Evolutionary conservation across 2,113 vertebrate genomes (phyloP), one percentile per base, ranked within the genome.

Genomic region (Gymnarchus niloticus): DNA sequence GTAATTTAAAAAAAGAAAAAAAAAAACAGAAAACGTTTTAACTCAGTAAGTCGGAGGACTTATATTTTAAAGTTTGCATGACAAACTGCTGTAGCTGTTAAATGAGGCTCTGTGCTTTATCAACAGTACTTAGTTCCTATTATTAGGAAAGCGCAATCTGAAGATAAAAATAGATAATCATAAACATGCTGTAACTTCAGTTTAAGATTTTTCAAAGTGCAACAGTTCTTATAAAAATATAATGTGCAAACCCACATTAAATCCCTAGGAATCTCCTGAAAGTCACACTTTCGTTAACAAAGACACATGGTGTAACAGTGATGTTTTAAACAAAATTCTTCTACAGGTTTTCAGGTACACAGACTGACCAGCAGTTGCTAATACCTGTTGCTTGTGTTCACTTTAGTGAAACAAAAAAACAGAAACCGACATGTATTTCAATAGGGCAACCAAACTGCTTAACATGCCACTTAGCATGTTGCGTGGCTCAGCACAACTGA

Each of bases 311-410:
- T 49, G 86, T 86, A 6, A 57, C 48, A 52, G 17, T n/a, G 61
- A 49, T n/a, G 76, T 86, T 83, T 49, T 65, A 69, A 76, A 51
- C 59, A 86, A 69, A 83, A 73, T 21, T 44, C 65, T 25, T 23
- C 19, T 69, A 84, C 49, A 57, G 61, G 25, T 23, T 46, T 37
- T 46, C 76, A 84, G 83, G 83, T 81, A 59, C 14, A 65, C 25
- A 37, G 69, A 87, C 83, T 85, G 86, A 54, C 86, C 86, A 87
- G 86, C 86, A 85, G 83, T 54, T 84, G 46, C 56, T n/a, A 49
- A 81, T 65, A 81, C 86, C 83, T 61, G 81, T 48, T 19, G 46
- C 33, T 86, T 37, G 23, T 85, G 37, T 85, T 86, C 7, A 86
- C 25, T 86, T 86, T 23, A 86, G 48, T 21, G 80, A 54, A 52